Evolutionary conservation across 2,888 invertebrate species (phyloP), one percentile per base, ranked within the genome.

Genomic region (Lamellibrachia columna): DNA sequence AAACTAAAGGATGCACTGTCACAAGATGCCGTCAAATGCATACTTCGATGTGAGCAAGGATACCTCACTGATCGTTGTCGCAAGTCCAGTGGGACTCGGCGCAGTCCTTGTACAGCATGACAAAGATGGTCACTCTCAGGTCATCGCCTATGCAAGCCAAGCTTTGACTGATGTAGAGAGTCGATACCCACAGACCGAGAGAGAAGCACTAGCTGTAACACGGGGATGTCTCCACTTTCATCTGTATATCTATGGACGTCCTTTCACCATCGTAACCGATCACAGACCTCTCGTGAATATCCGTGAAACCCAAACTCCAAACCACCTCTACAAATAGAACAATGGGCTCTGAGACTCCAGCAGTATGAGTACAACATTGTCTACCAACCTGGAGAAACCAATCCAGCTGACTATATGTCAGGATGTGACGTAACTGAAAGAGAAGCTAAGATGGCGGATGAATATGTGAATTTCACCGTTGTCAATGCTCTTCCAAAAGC

Each of bases 151-250:
- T 92, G 94, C 94, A 22, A 95, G 95, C 92, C 91, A 94, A 90
- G 93, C 94, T 4, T 93, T 94, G 1, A 94, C 94, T 9, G 94
- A 94, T 90, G 93, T 93, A 7, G 95, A 95, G 92, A 60, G 93
- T 8, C 93, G 94, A 6, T 95, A 95, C 93, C 94, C 94, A 3
- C 95, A 95, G 93, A 95, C 94, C 4, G 95, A 95, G 60, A 92
- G 95, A 9, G 95, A 95, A 91, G 93, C 93, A 15, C 92, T 93
- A 3, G 92, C 92, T 11, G 90, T 94, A n/a, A 90, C 92, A 52
- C 95, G 94, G 95, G 94, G 94, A 8, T 94, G 94, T 90, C 95
- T 95, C 92, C 95, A 95, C 91, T 95, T 95, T 92, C 94, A 95
- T 75, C 58, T 95, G 53, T 95, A 94, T 91, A 91, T 95, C 8